Percentiles rank a stretch among this genome's conserved stretches.
Evolutionary conservation across 2,113 vertebrate species (phyloP).

Genomic region (Actenoides lindsayi): DNA sequence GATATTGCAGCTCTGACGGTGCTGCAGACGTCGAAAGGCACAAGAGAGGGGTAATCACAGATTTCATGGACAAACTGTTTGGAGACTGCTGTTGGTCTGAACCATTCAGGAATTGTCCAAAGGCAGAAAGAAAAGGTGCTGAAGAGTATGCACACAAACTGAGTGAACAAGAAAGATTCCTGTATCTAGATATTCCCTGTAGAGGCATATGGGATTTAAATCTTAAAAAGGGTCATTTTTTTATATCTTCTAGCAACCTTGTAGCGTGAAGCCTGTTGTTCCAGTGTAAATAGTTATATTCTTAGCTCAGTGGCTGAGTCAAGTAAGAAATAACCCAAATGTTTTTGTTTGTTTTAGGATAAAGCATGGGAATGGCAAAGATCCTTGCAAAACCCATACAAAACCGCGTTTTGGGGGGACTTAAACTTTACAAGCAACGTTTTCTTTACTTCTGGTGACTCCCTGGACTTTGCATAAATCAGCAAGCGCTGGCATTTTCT

Average conservation of each 20-base stretch:
- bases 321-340: neutral
- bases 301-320: neutral
- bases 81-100: neutral
- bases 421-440: neutral
- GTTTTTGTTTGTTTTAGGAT: neutral
- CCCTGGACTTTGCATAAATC: conserved; percentile 18
- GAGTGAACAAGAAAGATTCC: neutral
- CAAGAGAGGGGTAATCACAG: neutral
- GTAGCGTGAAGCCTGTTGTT: neutral
- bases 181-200: neutral
- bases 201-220: neutral
- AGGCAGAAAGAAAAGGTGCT: neutral
- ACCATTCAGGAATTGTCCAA: neutral
- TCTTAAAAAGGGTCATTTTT: neutral
- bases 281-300: neutral
- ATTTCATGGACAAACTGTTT: neutral
- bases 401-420: neutral
- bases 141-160: neutral
- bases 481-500: conserved; percentile 34
- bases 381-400: neutral
- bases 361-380: neutral
- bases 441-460: neutral
- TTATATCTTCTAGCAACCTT: neutral
- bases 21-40: neutral
- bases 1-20: neutral